Base-by-base conservation (phyloP, 2,888 invertebrate genomes). In the Nomada fucata region DNA sequence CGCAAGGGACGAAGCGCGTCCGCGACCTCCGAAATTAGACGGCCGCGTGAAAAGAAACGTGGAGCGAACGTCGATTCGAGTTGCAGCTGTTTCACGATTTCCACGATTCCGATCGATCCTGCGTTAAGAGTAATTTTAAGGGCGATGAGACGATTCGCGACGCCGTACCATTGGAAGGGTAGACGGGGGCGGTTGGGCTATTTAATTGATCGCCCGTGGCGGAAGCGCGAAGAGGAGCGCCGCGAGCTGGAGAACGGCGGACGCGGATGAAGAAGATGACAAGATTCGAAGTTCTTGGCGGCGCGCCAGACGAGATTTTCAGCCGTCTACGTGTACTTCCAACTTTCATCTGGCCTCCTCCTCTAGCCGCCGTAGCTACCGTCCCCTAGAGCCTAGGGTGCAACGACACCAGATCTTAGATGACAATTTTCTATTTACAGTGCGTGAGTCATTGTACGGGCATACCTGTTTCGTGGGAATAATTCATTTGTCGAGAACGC, bases 291-390 rank as follows among this genome's bases (percentile, higher is more conserved):
- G 84, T 89, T 86, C 65, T 89, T 91, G 91, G 91, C 89, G 61
- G 64, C 55, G 65, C 70, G 91, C 91, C 91, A 91, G 84, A 69
- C 71, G 80, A 86, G 84, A 89, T 90, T 90, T 90, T 90, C 88
- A 89, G 86, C 87, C 91, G 89, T 88, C 85, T 90, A 86, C 87
- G 89, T 88, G 89, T 89, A 88, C 87, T 73, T 76, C 73, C 84
- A 85, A 82, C 83, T 88, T 88, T 88, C 85, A 78, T 86, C 82
- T 76, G 76, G 72, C 53, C 57, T 76, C 75, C 79, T 84, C 82
- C 78, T 76, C 86, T 82, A 78, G 74, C 75, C 52, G 20, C 53
- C 64, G 82, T 76, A 65, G 47, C 3, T 47, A 71, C 47, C 78
- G 72, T 85, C 83, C 79, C 82, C 82, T 88, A 88, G 85, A 84